These are phyloP conservation scores for Cephalotes varians DNA, from an alignment of 2,888 invertebrate species.

Conservation along the genomic window DNA sequence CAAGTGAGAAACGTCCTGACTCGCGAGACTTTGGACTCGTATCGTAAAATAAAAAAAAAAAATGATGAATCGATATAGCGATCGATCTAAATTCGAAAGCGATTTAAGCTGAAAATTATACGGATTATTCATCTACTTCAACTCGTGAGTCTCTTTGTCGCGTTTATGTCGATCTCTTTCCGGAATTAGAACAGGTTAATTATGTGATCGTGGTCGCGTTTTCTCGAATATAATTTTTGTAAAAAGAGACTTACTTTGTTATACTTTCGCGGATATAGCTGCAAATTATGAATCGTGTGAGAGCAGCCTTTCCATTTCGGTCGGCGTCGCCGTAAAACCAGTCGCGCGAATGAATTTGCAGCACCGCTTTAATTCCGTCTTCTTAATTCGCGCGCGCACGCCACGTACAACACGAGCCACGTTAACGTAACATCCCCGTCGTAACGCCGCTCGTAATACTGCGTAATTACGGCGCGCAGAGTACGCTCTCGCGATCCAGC, in stretches of 20 bases:
- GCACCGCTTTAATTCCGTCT: conserved; percentile 47
- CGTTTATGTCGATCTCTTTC: neutral
- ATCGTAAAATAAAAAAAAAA: too few relatives aligned
- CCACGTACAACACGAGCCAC: conserved; percentile 42
- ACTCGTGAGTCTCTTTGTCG: neutral
- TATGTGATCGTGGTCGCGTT: neutral
- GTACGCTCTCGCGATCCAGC: conserved; percentile 23
- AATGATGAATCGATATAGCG: neutral
- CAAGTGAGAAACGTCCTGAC: neutral
- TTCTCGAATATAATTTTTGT: neutral
- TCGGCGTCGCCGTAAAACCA: conserved; percentile 22
- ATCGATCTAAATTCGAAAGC: neutral
- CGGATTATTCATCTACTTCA: neutral
- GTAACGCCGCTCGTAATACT: conserved; percentile 49
- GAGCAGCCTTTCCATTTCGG: conserved; percentile 23
- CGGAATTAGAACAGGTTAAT: neutral
- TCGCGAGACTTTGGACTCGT: neutral
- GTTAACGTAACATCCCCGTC: conserved; percentile 52
- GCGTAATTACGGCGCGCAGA: conserved; percentile 40
- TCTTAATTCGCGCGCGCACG: conserved; percentile 45
- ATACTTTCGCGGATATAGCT: neutral
- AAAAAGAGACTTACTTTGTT: neutral
- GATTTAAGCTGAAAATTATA: neutral
- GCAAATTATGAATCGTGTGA: conserved; percentile 8
- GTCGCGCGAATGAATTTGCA: conserved; percentile 45